phyloP scores from a whole-genome alignment of 2,797 vertebrate species.

The Myotis pilosus region DNA sequence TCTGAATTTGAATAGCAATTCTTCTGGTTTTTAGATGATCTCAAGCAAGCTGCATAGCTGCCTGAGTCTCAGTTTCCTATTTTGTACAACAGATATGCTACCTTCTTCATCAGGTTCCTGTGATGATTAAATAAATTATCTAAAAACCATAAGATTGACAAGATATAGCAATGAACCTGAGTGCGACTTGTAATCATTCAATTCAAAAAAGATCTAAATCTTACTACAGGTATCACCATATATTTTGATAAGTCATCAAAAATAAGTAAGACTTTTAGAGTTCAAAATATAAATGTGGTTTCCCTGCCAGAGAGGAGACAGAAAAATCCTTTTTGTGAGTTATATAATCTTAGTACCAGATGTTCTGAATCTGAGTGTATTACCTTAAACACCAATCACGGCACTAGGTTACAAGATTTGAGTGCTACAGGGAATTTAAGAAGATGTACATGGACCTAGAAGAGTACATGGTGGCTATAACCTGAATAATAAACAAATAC shows the following conservation, averaged over 20 bases:
- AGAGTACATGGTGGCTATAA: not conserved
- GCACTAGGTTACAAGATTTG: not conserved
- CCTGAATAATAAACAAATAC: not conserved
- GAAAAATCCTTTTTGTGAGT: constrained; percentile 28
- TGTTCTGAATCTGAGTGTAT: not conserved
- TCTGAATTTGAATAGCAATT: not conserved
- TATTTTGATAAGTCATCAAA: not conserved
- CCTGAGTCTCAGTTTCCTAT: not conserved
- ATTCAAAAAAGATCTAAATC: not conserved
- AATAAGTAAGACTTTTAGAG: not conserved
- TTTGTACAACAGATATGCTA: not conserved
- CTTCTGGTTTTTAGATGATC: not conserved
- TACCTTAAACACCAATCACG: not conserved
- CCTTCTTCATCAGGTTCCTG: not conserved
- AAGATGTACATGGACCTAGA: constrained; percentile 9
- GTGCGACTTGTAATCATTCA: not conserved
- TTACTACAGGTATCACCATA: not conserved
- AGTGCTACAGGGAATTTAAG: not conserved
- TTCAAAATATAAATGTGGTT: constrained; percentile 32
- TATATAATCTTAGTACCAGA: not conserved
- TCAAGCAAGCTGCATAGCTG: too few relatives aligned
- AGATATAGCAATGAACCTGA: not conserved
- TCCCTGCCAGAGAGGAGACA: not conserved
- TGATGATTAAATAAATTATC: not conserved
- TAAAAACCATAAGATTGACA: not conserved